Conservation (phyloP, 37 sponge, comb jelly and placozoan species). For the Cliona cf. orientalis region DNA sequence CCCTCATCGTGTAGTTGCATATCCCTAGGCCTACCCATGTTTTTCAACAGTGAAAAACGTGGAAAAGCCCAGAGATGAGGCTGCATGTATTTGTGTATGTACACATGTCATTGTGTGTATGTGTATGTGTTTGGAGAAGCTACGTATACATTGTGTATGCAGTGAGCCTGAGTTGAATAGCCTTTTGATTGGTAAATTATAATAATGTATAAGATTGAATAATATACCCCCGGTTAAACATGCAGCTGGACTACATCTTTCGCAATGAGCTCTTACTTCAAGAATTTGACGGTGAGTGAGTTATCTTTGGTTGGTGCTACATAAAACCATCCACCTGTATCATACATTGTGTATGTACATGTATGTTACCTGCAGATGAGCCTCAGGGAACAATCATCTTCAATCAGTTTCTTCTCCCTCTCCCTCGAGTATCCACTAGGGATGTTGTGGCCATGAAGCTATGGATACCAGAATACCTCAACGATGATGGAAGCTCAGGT, state of each 20-base stretch:
- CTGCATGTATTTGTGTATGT: too few relatives aligned
- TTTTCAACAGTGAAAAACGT: background rate
- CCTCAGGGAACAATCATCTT: slow-evolving; percentile 66
- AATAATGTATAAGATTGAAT: background rate
- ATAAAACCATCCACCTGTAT: background rate
- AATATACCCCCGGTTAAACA: background rate
- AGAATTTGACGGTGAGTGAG: slow-evolving; percentile 53
- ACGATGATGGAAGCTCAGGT: slow-evolving; percentile 44
- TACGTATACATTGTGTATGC: too few relatives aligned
- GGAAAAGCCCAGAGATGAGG: too few relatives aligned
- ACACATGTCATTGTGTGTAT: too few relatives aligned
- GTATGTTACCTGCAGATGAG: slow-evolving; percentile 44
- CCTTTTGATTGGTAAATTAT: background rate
- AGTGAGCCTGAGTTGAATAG: background rate
- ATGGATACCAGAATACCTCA: slow-evolving; percentile 76
- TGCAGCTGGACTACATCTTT: slow-evolving; percentile 85
- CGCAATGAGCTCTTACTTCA: slow-evolving; percentile 75
- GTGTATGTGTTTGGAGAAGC: too few relatives aligned
- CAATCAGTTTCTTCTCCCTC: slow-evolving; percentile 76
- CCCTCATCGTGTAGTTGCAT: background rate
- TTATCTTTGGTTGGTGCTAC: background rate
- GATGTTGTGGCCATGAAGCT: slow-evolving; percentile 79
- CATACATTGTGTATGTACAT: background rate
- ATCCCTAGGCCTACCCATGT: background rate
- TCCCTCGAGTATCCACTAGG: slow-evolving; percentile 73